These are phyloP conservation scores for Melangyna quadrimaculata DNA, from an alignment of 2,888 invertebrate species.

Conservation along the genomic window DNA sequence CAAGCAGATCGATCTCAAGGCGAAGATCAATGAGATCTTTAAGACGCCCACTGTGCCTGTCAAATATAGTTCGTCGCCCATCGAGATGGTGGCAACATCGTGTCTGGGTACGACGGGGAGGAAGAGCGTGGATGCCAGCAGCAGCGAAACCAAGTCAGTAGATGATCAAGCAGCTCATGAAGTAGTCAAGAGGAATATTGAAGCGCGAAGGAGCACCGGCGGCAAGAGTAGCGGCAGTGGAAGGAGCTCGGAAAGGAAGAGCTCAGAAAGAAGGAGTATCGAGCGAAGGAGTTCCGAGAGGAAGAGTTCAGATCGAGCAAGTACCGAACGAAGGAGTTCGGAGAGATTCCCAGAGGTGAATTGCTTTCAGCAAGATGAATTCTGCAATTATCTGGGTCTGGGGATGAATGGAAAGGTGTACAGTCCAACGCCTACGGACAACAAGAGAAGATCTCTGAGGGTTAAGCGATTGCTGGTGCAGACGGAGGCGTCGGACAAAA, in stretches of 20 bases:
- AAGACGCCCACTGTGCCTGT: constrained; percentile 74
- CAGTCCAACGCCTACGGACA: constrained; percentile 75
- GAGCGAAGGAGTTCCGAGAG: constrained; percentile 17
- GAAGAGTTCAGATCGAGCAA: constrained; percentile 6
- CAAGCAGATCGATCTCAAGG: constrained; percentile 66
- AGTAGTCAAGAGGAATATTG: constrained; percentile 14
- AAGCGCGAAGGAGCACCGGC: constrained; percentile 38
- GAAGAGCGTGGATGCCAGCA: constrained; percentile 6
- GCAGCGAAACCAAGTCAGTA: constrained; percentile 2
- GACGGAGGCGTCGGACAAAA: constrained; percentile 71
- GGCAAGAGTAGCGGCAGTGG: constrained; percentile 35
- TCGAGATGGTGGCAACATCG: background rate
- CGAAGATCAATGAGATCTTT: constrained; percentile 73
- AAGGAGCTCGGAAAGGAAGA: constrained; percentile 7
- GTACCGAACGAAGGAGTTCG: constrained; percentile 23
- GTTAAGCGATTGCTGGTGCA: constrained; percentile 76
- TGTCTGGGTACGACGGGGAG: background rate
- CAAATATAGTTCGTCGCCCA: constrained; percentile 56
- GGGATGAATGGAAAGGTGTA: constrained; percentile 74
- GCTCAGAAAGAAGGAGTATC: background rate
- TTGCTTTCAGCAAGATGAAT: constrained; percentile 78
- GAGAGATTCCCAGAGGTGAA: constrained; percentile 48
- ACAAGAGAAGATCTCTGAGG: constrained; percentile 77
- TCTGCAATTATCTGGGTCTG: constrained; percentile 79
- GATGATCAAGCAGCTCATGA: background rate